Base-by-base conservation (phyloP, 2,113 vertebrate species). In the Rhea americana region DNA sequence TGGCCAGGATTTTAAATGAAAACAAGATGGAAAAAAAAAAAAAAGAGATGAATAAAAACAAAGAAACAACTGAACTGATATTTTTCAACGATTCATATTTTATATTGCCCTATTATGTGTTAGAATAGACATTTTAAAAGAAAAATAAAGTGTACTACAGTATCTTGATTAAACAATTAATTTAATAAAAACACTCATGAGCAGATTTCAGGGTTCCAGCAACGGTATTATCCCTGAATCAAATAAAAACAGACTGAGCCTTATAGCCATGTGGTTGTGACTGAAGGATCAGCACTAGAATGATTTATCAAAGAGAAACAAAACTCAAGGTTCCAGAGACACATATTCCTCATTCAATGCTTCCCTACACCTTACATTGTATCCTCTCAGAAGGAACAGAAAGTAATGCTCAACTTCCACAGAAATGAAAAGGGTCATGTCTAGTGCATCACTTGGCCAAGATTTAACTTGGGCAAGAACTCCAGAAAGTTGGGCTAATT, bases 321-420 rank as follows among this genome's bases (percentile, higher is more conserved):
- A 1, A 0, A 2, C 7, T 8, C 13, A 15, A 0, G 1, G 50
- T 32, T 73, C 50, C 55, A 55, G 22, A 21, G 9, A 37, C 28
- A 16, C 32, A 32, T 15, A 50, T 17, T 59, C 35, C 35, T 30
- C 32, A 16, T 53, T 32, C 53, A 28, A 1, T 4, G 26, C 2
- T 68, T 3, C 50, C 22, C 26, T 17, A 43, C 3, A 17, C 51
- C 24, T 10, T 67, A 24, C 8, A 26, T 0, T 8, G 32, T 20
- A 41, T 17, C 5, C 1, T 19, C 13, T 47, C 56, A 13, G 20
- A 30, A 53, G 6, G 3, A 35, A 35, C 35, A 35, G 35, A 35
- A 35, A 35, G 35, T 35, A 35, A 35, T 35, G 35, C 35, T 35
- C 35, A 35, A 35, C 35, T 6, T 35, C 35, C 35, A 35, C 35